Evolutionary conservation across 2,888 invertebrate genomes (phyloP), one percentile per base, ranked within the genome.

Genomic region (Girardia tigrina): DNA sequence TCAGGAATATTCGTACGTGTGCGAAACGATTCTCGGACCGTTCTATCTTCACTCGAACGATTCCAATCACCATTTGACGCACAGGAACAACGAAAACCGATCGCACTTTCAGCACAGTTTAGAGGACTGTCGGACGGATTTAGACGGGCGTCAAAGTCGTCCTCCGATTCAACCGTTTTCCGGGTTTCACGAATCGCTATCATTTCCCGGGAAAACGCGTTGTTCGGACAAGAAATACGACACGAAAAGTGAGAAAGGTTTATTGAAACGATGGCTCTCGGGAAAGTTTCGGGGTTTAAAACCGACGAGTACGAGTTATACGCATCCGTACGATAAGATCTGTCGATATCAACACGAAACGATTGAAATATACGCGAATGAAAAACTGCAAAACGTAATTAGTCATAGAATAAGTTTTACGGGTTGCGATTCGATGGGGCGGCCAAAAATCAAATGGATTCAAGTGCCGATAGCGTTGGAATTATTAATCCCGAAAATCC

Each of bases 401-500:
- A 56, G 56, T 56, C 56, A 56, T 56, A n/a, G 56, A 56, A 56
- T 56, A 6, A 56, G n/a, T 56, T 56, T 56, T 23, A 56, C 56
- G 4, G 56, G 56, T 20, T 56, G n/a, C 23, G 56, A 56, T 14
- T 4, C 28, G 23, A 71, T 6, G 4, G 71, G 28, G 4, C 6
- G n/a, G 4, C 71, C 27, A 28, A 28, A 28, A 28, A 27, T 27
- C 26, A 28, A 27, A 71, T 74, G 36, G 56, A 42, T 74, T 2
- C 42, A 69, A 56, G 56, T 74, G 42, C 74, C 74, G 8, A 56
- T 74, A 28, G 70, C 69, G 16, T 26, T 74, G 26, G 74, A 74
- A 26, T 69, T 74, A 8, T 42, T 74, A 26, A 42, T 74, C 12
- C 74, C 74, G 14, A 42, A 29, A 69, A 26, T 74, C 28, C 74